Evolutionary conservation across 2,888 invertebrate species (phyloP), one percentile per base, ranked within the genome.

Genomic region (Synanthedon myopaeformis): DNA sequence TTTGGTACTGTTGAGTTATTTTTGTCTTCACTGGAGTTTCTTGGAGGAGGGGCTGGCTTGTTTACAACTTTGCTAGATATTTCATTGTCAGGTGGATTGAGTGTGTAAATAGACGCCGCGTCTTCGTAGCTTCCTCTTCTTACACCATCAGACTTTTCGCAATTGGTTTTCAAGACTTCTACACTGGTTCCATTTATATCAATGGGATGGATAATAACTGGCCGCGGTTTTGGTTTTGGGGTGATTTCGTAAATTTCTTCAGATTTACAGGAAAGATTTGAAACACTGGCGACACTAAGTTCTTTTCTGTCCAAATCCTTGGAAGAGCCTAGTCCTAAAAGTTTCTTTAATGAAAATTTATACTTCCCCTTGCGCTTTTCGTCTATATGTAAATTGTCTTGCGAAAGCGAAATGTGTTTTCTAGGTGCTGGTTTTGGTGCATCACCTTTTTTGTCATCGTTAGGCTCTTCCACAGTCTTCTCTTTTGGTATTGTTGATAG

Each of bases 201-300:
- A 63, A 94, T 87, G 12, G 96, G 96, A 88, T 96, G 96, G 58
- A 96, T 95, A 62, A 96, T 96, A 57, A 96, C 94, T 23, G 95
- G 86, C 13, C 94, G 90, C 3, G 93, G 93, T 67, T 93, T 94
- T 5, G 91, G 90, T 65, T 90, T 89, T 6, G 90, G 90, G 17
- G 89, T 88, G 52, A 88, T 77, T 49, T 90, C 89, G 55, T 80
- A 84, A 41, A 89, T 82, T 57, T 91, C 90, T 58, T 91, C 90
- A 52, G 72, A 68, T 67, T 88, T 89, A 51, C 79, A 76, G 0
- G 89, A 86, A 49, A 89, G 76, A 57, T 90, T 90, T 12, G 80
- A 66, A 4, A 82, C 72, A 45, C 79, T 66, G 12, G 82, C 72
- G 0, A 88, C 74, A 52, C 76, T 81, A 2, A 85, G 59, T 56